A percentile compares a stretch with the other conserved stretches of the same genome.
phyloP scores from a whole-genome alignment of 2,888 invertebrate genomes.

The Napeogenes inachia region DNA sequence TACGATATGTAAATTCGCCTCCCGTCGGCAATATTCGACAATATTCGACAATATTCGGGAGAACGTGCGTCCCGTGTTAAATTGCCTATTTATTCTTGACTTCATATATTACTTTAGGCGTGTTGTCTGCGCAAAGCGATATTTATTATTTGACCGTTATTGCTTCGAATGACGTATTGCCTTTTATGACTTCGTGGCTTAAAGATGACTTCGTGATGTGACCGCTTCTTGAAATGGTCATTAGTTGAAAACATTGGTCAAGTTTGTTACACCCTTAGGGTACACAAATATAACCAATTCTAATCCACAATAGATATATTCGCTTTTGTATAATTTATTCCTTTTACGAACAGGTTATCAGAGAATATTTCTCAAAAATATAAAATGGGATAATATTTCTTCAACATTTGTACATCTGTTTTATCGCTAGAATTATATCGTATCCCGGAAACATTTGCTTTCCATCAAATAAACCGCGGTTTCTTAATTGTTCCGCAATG shows the following conservation, averaged over 20 bases:
- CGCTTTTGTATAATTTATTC: no score
- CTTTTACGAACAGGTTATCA: no score
- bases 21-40: slow-evolving; percentile 73
- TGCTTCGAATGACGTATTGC: slow-evolving; percentile 76
- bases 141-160: slow-evolving; percentile 77
- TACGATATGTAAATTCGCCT: slow-evolving; percentile 73
- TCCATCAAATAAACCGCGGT: neutral
- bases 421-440: neutral
- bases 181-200: slow-evolving; percentile 62
- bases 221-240: slow-evolving; percentile 6
- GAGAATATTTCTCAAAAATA: no score
- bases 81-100: slow-evolving; percentile 79
- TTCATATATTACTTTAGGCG: slow-evolving; percentile 78
- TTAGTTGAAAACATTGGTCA: neutral
- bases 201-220: slow-evolving; percentile 56
- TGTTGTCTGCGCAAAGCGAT: slow-evolving; percentile 77
- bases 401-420: no score
- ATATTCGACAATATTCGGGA: slow-evolving; percentile 75
- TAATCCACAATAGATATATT: no score
- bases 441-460: slow-evolving; percentile 2
- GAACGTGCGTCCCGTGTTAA: slow-evolving; percentile 73
- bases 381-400: no score
- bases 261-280: no score
- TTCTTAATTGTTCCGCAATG: slow-evolving; percentile 25
- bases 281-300: no score